Evolutionary conservation across 2,113 vertebrate genomes (phyloP).

Genomic region (Picathartes gymnocephalus): DNA sequence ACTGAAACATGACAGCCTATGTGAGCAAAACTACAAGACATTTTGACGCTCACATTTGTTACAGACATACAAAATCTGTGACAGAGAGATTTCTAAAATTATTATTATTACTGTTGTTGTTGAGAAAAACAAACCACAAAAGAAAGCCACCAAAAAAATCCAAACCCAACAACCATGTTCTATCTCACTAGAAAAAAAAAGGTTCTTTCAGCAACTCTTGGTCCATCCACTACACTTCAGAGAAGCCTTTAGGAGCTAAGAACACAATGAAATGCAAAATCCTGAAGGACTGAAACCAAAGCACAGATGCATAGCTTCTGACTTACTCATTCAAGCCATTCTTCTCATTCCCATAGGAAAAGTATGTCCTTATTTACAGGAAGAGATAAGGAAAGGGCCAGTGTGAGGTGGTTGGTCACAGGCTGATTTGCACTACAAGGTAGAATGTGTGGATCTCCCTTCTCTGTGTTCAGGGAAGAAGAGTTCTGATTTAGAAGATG

Average conservation of each 20-base stretch:
- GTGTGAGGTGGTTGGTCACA: neutral
- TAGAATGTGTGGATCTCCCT: neutral
- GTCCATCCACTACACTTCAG: neutral
- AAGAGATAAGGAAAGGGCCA: neutral
- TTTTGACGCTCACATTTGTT: neutral
- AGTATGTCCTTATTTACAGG: neutral
- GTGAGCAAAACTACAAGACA: neutral
- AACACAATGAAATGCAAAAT: neutral
- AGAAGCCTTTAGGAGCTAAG: neutral
- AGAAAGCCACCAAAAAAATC: neutral
- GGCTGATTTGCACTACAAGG: neutral
- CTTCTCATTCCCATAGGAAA: neutral
- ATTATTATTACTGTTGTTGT: neutral
- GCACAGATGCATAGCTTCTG: neutral
- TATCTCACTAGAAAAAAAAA: neutral
- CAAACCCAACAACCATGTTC: neutral
- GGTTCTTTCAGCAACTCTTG: neutral
- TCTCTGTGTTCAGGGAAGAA: neutral
- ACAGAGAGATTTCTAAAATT: neutral
- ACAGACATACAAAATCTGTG: neutral
- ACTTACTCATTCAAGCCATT: neutral
- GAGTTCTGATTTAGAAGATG: neutral
- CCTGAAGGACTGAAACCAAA: neutral
- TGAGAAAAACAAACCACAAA: neutral
- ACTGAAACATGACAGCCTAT: neutral